Base-by-base conservation (phyloP, 2,113 vertebrate species). In the Alethe castanea region DNA sequence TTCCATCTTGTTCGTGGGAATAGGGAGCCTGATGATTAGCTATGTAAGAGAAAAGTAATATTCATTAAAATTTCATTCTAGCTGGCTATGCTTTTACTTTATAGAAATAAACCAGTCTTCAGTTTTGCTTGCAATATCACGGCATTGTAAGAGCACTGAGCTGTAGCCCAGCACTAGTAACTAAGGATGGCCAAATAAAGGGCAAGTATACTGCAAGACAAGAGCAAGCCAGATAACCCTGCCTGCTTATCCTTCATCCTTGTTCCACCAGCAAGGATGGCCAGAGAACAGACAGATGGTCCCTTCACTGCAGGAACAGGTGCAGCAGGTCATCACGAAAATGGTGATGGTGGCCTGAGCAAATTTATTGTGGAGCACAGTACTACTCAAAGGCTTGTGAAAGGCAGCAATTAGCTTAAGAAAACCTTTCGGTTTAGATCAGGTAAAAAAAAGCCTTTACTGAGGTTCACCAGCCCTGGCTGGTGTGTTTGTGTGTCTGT, bases 261-360 rank as follows among this genome's bases (percentile, higher is more conserved):
- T 18, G 20, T 44, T 59, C 56, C 22, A 61, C 47, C 24, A 71
- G 60, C 42, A 91, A n/a, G 25, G 36, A 54, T 10, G 24, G 31
- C 17, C 20, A 62, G 11, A 33, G 40, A 62, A 76, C 26, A 52
- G 29, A 48, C 12, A 94, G 47, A 38, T 14, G 7, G 42, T 26
- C 23, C 33, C 19, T 24, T 28, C 38, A 19, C 2, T 45, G 60
- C 24, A 20, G 29, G 6, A 47, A 35, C 59, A 29, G 81, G 42
- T 33, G 33, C 36, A 73, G 67, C 50, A 71, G 36, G 12, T 22
- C 1, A 0, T 59, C 71, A 82, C 38, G 64, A 76, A 92, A 93
- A n/a, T 2, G 7, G 40, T 35, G 18, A 56, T 1, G 5, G 26
- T 45, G 28, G 31, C 33, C 3, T 15, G 11, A 89, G 57, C 0